Percentiles rank a stretch among this genome's conserved stretches.
These are phyloP conservation scores for Oscheius sp. DNA, from an alignment of 2,888 invertebrate species.

Conservation along the genomic window DNA sequence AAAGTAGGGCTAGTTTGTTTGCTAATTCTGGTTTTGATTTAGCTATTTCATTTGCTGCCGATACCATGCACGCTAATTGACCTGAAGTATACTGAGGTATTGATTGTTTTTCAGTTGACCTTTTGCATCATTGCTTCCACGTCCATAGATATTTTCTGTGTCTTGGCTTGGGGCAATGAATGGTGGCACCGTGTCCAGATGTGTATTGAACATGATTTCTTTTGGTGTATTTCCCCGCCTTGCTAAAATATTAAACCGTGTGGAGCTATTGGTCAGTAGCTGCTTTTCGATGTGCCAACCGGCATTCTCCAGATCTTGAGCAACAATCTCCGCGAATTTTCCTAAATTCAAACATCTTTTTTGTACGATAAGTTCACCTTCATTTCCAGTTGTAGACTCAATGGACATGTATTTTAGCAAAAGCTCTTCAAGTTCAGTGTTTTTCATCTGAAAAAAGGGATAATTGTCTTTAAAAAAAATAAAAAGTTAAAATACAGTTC, in stretches of 20 bases:
- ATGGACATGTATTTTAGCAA: constrained; percentile 60
- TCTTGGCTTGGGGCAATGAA: constrained; percentile 59
- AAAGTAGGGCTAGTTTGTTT: constrained; percentile 58
- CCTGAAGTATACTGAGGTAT: constrained; percentile 34
- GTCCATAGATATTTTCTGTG: constrained; percentile 59
- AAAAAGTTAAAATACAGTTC: not conserved
- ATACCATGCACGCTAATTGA: constrained; percentile 64
- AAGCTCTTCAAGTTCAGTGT: constrained; percentile 46
- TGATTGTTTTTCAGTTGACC: constrained; percentile 34
- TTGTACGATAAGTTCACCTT: constrained; percentile 44
- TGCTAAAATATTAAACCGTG: constrained; percentile 54
- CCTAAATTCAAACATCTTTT: not conserved
- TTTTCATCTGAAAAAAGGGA: constrained; percentile 4
- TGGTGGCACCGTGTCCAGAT: constrained; percentile 69
- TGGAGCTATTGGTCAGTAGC: constrained; percentile 31
- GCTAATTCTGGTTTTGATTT: constrained; percentile 48
- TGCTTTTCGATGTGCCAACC: constrained; percentile 54
- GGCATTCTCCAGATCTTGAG: constrained; percentile 35
- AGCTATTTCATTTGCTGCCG: constrained; percentile 54
- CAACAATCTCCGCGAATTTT: not conserved
- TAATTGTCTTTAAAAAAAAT: not conserved
- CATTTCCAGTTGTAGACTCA: constrained; percentile 56
- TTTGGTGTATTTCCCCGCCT: constrained; percentile 32
- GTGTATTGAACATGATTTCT: constrained; percentile 62
- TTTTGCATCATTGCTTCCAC: constrained; percentile 68